Conservation (phyloP, 2,888 invertebrate genomes). For the Andrena hattorfiana region DNA sequence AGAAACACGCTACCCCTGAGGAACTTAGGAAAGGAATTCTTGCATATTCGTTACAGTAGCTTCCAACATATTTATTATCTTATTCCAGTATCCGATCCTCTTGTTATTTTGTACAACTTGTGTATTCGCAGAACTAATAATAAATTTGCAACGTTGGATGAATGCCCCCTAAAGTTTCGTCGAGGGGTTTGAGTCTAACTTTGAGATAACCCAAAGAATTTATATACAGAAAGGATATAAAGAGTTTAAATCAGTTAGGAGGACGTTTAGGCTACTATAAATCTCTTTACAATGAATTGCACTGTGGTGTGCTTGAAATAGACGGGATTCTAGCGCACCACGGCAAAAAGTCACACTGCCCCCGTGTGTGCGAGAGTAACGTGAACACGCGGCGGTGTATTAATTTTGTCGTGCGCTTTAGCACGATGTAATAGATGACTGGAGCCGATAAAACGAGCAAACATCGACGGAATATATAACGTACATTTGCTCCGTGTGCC, state of each 20-base stretch:
- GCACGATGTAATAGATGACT: slow-evolving; percentile 30
- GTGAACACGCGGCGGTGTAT: neutral
- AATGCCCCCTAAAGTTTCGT: too few species aligned
- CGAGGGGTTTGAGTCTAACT: too few species aligned
- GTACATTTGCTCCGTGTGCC: slow-evolving; percentile 23
- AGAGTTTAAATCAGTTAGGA: neutral
- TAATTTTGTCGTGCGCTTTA: slow-evolving; percentile 30
- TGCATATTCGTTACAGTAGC: too few species aligned
- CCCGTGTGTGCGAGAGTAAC: neutral
- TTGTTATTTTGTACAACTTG: too few species aligned
- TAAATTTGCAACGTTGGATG: too few species aligned
- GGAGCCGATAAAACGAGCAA: slow-evolving; percentile 45
- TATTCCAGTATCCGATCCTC: too few species aligned
- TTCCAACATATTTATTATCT: too few species aligned
- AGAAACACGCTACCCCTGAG: neutral
- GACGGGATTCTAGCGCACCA: neutral
- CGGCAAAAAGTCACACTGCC: slow-evolving; percentile 8
- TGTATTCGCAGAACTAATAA: too few species aligned
- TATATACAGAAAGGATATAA: too few species aligned
- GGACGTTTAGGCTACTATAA: neutral
- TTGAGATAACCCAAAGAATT: too few species aligned
- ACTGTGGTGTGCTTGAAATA: neutral
- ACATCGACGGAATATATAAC: slow-evolving; percentile 47
- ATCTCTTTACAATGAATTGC: slow-evolving; percentile 2
- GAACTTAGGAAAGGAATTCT: too few species aligned